Evolutionary conservation across 2,797 vertebrate genomes (phyloP), one percentile per base, ranked within the genome.

Genomic region (Mormyrus proboscirostris): DNA sequence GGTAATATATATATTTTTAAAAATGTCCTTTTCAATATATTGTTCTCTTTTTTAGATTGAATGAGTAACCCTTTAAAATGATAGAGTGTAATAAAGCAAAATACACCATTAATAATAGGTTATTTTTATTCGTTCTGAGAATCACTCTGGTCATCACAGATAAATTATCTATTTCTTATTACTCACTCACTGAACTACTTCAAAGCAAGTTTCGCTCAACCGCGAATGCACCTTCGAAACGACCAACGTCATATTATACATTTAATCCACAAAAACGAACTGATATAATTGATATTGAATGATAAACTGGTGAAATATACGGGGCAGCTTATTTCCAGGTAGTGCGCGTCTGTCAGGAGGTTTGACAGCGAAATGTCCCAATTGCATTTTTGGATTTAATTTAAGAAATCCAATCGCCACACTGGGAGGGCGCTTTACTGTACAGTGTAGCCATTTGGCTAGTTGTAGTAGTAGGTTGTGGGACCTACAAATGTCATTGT

Each of bases 331-430:
- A 79, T 87, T 85, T 50, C 22, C 16, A 84, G 0, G 89, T 49
- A 90, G 94, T 94, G 93, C 90, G 51, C 51, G n/a, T 73, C 51
- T 88, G 59, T 86, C 88, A 83, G 84, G 49, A 14, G 41, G 88
- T 49, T 44, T 44, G 59, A 73, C 82, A 59, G 2, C 0, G 51
- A 57, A 88, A 88, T 0, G 0, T 86, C 0, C 95, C 95, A 95
- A 95, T 95, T 88, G 91, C 76, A 87, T 44, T n/a, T 2, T 62
- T 89, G 69, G 84, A 86, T 47, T 90, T 87, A 89, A 57, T 93
- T 91, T 94, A 93, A 93, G 91, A 95, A 94, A 93, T 4, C 95
- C 92, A 95, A 95, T 95, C 94, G 94, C 92, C 87, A 92, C 29
- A 57, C 91, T 90, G 90, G 91, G 90, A 91, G 92, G 91, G 93